phyloP scores from a whole-genome alignment of 1,140 invertebrate genomes.

The Drosophila guanche region DNA sequence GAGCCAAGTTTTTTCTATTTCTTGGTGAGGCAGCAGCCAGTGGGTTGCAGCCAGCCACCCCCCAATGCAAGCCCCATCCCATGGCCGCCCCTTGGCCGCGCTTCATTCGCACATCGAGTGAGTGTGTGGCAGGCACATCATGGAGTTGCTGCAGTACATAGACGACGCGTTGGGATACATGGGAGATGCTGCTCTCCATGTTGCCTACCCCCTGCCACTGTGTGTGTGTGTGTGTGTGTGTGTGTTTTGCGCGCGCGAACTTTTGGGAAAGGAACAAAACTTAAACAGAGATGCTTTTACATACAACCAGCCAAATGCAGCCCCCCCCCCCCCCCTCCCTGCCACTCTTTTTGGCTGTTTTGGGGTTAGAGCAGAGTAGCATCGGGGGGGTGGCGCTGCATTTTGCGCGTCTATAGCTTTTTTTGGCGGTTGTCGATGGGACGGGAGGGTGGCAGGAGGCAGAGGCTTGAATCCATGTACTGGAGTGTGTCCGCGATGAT shows the following conservation, averaged over 20 bases:
- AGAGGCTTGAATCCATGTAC: slow-evolving; percentile 27
- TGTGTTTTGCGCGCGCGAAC: slow-evolving; percentile 70
- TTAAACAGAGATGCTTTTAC: slow-evolving; percentile 68
- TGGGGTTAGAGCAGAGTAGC: not conserved
- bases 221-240: slow-evolving; percentile 28
- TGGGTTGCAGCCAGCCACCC: not conserved
- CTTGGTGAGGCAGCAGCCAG: slow-evolving; percentile 49
- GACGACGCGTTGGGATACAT: slow-evolving; percentile 19
- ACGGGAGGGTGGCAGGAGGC: slow-evolving; percentile 4
- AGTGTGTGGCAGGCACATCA: slow-evolving; percentile 5
- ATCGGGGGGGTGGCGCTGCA: slow-evolving; percentile 43
- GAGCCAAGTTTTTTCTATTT: slow-evolving; percentile 79
- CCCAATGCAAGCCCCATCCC: not conserved
- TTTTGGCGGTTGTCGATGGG: slow-evolving; percentile 62
- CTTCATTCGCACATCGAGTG: slow-evolving; percentile 51
- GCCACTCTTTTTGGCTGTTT: no score
- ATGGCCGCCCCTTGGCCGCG: slow-evolving; percentile 12
- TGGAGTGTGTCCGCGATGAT: slow-evolving; percentile 58
- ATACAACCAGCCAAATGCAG: slow-evolving; percentile 31
- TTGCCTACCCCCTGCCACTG: not conserved
- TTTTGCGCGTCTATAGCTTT: slow-evolving; percentile 71
- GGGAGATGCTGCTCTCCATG: slow-evolving; percentile 15
- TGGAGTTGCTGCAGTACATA: slow-evolving; percentile 43
- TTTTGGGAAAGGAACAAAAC: slow-evolving; percentile 76
- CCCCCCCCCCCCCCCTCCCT: no score